Percentiles rank a stretch among this genome's conserved stretches.
phyloP scores from a whole-genome alignment of 1,140 invertebrate species.

The Diplogasteroides magnus region DNA sequence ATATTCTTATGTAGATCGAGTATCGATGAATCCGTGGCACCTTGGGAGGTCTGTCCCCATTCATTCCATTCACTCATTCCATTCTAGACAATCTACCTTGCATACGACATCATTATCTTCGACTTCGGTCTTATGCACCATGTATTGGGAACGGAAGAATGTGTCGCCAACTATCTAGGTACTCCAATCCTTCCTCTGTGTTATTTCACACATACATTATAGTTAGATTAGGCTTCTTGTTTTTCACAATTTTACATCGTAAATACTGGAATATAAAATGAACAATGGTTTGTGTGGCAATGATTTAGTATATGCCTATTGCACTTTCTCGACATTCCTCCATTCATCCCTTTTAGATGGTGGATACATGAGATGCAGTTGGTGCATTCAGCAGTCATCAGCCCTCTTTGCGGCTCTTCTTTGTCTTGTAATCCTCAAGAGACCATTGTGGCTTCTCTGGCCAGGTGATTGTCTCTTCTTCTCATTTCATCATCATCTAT shows the following conservation, averaged over 20 bases:
- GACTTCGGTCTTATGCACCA: constrained; percentile 50
- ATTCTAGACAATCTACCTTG: constrained; percentile 34
- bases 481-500: constrained; percentile 1
- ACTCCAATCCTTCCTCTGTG: background rate
- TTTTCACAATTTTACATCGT: no score
- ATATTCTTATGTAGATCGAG: constrained; percentile 44
- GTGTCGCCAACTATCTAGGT: constrained; percentile 47
- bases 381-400: constrained; percentile 43
- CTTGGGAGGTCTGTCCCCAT: background rate
- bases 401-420: constrained; percentile 36
- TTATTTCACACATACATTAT: no score
- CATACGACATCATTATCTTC: constrained; percentile 50
- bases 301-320: no score
- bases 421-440: constrained; percentile 34
- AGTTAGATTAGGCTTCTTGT: background rate
- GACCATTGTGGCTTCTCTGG: constrained; percentile 45
- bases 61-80: constrained; percentile 25
- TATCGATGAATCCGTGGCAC: constrained; percentile 15
- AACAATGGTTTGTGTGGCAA: no score
- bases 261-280: no score
- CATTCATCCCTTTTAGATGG: no score
- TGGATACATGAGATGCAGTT: constrained; percentile 45
- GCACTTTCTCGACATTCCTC: no score
- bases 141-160: constrained; percentile 47
- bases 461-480: constrained; percentile 33